Base-by-base conservation (phyloP, 2,113 vertebrate genomes). In the Geococcyx californianus region DNA sequence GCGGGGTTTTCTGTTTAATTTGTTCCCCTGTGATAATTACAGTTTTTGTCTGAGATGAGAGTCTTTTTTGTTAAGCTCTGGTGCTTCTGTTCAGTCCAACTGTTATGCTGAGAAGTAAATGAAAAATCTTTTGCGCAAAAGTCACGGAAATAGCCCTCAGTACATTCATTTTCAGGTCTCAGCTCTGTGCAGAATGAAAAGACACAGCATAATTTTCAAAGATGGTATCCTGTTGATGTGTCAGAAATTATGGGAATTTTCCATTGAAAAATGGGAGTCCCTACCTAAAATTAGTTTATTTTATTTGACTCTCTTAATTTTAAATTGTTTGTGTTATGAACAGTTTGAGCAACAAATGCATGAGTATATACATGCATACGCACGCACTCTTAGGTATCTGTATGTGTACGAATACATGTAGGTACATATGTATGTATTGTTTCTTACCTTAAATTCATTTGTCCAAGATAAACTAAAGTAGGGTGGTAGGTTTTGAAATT, bases 21-120 rank as follows among this genome's bases (percentile, higher is more conserved):
- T 96, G 90, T 95, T 97, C 94, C 83, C 92, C 95, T 94, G 95
- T 93, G 95, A 97, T 97, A 97, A 97, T 97, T 97, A 96, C 84
- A 97, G 95, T 97, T 96, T 97, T 94, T 95, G 93, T 96, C 96
- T 95, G 92, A 95, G 87, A 94, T 80, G 85, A 96, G 95, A 96
- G 91, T 56, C 82, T 94, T 96, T 97, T 96, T 96, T 97, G 94
- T 97, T 96, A 97, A 95, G 94, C 94, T 97, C 58, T 95, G 95
- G 76, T 97, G 95, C 94, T 95, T 97, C 95, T 91, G 80, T 97
- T 80, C 80, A 94, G 96, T 92, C 92, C 95, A 95, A 94, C 95
- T 96, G 91, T 93, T 97, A 95, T 26, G 64, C 44, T 89, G 86
- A 92, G 75, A 91, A 94, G 77, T 79, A 96, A 95, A 97, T 96